A percentile compares a stretch with the other conserved stretches of the same genome.
Evolutionary conservation across 2,797 vertebrate genomes (phyloP).

Genomic region (Thaleichthys pacificus): DNA sequence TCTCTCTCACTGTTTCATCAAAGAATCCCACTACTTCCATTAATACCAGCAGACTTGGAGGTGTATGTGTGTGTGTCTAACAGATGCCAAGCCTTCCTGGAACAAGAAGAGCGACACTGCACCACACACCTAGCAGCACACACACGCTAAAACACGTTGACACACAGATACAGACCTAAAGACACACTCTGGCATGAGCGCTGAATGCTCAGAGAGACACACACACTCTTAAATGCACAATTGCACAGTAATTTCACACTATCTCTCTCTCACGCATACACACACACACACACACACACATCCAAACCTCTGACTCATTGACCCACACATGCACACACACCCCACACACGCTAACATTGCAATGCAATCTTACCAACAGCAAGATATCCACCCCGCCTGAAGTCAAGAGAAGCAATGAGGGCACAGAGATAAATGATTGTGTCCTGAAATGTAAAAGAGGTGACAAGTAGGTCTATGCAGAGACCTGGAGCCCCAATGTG

Average conservation of each 20-base stretch:
- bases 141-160: not conserved
- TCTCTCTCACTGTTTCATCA: not conserved
- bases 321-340: not conserved
- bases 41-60: not conserved
- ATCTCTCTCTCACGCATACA: not conserved
- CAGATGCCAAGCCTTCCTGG: conserved; percentile 42
- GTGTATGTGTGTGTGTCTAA: conserved; percentile 5
- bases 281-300: conserved; percentile 8
- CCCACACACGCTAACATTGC: conserved; percentile 23
- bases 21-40: not conserved
- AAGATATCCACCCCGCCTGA: conserved; percentile 11
- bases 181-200: not conserved
- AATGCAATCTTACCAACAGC: conserved; percentile 40
- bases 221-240: not conserved
- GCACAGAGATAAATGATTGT: conserved; percentile 26
- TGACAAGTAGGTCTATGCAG: conserved; percentile 32
- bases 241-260: no score
- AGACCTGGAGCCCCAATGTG: conserved; percentile 40
- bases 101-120: conserved; percentile 39
- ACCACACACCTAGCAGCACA: conserved; percentile 12
- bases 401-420: conserved; percentile 16
- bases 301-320: conserved; percentile 14
- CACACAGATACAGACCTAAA: not conserved
- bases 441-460: conserved; percentile 53
- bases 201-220: not conserved